These are phyloP conservation scores for Brachymystax lenok DNA, from an alignment of 2,797 vertebrate species.

Conservation along the genomic window DNA sequence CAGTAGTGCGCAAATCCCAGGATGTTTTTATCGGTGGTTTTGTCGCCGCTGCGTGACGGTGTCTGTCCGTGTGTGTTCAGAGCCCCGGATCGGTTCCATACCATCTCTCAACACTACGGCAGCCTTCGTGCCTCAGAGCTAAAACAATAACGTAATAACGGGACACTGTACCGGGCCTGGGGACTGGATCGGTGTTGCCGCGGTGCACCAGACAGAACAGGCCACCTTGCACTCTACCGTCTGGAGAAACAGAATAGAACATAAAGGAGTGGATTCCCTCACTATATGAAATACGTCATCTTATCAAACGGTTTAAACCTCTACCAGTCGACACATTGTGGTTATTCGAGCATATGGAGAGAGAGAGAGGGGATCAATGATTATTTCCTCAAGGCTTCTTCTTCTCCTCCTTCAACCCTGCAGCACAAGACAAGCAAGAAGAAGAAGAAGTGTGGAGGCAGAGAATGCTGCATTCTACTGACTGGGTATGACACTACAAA, in stretches of 20 bases:
- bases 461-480: background rate
- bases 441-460: background rate
- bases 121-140: background rate
- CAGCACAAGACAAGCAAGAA: background rate
- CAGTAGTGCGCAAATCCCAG: background rate
- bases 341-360: background rate
- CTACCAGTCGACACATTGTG: background rate
- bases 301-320: background rate
- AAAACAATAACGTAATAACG: background rate
- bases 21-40: background rate
- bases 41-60: background rate
- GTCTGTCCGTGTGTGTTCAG: background rate
- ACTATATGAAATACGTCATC: background rate
- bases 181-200: background rate
- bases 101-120: background rate
- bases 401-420: constrained; percentile 2
- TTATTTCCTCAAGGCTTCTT: background rate
- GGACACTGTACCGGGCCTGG: background rate
- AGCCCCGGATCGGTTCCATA: background rate
- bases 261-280: background rate
- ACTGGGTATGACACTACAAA: background rate
- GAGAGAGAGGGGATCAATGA: constrained; percentile 4
- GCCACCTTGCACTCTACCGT: background rate
- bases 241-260: background rate
- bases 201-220: background rate